A percentile compares a stretch with the other conserved stretches of the same genome.
Evolutionary conservation across 2,797 vertebrate genomes (phyloP).

Genomic region (Rhinogobio ventralis): DNA sequence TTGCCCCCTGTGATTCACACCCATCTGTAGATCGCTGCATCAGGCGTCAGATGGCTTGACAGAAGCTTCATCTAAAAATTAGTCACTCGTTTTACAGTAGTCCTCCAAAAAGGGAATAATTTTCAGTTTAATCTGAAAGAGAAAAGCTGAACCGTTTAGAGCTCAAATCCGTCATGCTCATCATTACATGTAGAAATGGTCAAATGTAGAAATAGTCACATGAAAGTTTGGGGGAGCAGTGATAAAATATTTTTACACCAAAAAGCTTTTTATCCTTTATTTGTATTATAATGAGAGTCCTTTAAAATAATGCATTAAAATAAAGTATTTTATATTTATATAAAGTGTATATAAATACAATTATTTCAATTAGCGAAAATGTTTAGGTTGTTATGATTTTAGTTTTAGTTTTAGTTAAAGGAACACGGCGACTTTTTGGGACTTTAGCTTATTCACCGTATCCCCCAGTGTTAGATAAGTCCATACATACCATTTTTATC

Average conservation of each 20-base stretch:
- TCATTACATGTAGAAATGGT: neutral
- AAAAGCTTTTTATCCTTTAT: neutral
- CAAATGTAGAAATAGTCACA: neutral
- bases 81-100: conserved; percentile 14
- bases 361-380: neutral
- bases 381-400: neutral
- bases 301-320: neutral
- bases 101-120: neutral
- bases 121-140: conserved; percentile 17
- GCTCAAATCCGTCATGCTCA: conserved; percentile 9
- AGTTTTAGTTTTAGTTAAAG: too few species aligned
- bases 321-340: neutral
- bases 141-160: neutral
- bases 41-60: conserved; percentile 4
- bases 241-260: neutral
- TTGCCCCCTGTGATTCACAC: neutral
- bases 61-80: neutral
- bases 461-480: too few species aligned
- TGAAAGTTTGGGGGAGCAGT: neutral
- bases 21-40: neutral
- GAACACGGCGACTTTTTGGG: too few species aligned
- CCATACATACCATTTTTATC: too few species aligned
- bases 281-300: neutral
- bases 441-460: too few species aligned
- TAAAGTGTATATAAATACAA: neutral